Evolutionary conservation across 2,113 vertebrate species (phyloP).

Genomic region (Anseranas semipalmata): DNA sequence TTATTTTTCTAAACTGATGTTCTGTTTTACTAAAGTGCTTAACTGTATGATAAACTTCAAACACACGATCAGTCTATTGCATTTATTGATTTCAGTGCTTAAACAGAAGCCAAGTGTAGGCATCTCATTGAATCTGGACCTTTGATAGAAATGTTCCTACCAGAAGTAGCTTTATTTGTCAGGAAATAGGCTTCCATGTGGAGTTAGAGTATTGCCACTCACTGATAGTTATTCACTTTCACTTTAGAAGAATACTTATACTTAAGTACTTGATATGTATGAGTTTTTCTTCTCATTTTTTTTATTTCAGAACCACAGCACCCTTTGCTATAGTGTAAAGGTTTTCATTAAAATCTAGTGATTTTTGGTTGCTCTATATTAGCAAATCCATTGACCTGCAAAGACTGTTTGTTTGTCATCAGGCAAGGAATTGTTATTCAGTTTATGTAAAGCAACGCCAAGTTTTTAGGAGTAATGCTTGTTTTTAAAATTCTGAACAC

Average conservation of each 20-base stretch:
- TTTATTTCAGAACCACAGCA: neutral
- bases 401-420: neutral
- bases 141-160: neutral
- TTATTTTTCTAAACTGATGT: slow-evolving; percentile 35
- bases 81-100: slow-evolving; percentile 40
- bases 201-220: neutral
- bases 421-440: neutral
- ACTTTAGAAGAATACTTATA: neutral
- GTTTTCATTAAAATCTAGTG: neutral
- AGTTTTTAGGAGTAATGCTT: neutral
- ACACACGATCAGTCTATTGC: neutral
- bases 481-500: neutral
- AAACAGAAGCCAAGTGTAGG: neutral
- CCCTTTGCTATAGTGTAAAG: neutral
- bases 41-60: slow-evolving; percentile 1
- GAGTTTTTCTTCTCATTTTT: neutral
- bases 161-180: neutral
- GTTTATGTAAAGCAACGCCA: neutral
- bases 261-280: neutral
- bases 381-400: neutral
- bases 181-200: neutral
- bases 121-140: neutral
- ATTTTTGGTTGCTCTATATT: neutral
- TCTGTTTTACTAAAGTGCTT: slow-evolving; percentile 30
- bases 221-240: neutral